Base-by-base conservation (phyloP, 1,140 invertebrate genomes). In the Bombus soroeensis region DNA sequence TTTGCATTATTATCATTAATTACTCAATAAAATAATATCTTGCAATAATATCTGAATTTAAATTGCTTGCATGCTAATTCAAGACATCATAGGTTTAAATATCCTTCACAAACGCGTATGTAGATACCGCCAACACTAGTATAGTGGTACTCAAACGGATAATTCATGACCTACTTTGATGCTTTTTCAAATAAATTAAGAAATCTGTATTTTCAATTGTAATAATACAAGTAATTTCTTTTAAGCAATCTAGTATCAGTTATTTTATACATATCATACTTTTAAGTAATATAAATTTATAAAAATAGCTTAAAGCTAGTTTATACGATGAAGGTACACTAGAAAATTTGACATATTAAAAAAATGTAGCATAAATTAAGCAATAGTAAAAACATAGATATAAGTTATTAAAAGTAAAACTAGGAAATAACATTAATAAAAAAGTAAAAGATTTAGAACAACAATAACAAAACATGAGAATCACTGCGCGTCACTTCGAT, bases 401-500 rank as follows among this genome's bases (percentile, higher is more conserved):
- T 34, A 28, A 28, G 68, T 47, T 68, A 8, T 34, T 22, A 53
- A 22, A 47, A 75, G n/a, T 10, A 77, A 59, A 32, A 4, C 0
- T 28, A 22, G 32, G 43, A 13, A 25, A 53, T 15, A 13, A 32
- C 12, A 32, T 43, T 1, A 47, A 39, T n/a, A 72, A 28, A 39
- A 0, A 22, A 72, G 8, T 32, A n/a, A 18, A 1, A 59, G 5
- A 72, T 8, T 22, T 41, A 37, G 12, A 18, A 10, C 4, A 32
- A 72, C 28, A 72, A 85, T 80, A 85, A 85, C 76, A 85, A 72
- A 80, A 25, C 32, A 79, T 84, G 83, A 84, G 83, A 84, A 64
- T 28, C 76, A 70, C 76, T 85, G 76, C 0, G 28, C 57, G 32
- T 37, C 53, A 41, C 47, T 72, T 72, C 41, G 32, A 68, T 80